Evolutionary conservation across 2,113 vertebrate genomes (phyloP), one percentile per base, ranked within the genome.

Genomic region (Calonectris borealis): DNA sequence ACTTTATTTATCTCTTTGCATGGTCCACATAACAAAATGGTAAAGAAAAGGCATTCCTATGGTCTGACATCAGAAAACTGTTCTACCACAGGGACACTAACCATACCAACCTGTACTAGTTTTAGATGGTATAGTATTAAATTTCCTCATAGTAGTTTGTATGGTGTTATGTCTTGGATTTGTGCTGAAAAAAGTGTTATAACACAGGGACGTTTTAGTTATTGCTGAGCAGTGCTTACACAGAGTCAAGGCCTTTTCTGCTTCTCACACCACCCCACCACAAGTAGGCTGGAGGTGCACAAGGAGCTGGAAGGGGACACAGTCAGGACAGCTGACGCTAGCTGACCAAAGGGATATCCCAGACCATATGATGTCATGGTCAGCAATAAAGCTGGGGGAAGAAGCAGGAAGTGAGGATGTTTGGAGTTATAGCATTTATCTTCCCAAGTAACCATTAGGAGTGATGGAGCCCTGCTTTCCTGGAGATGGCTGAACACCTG

Each of bases 371-470:
- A 29, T 5, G 3, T 34, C 11, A 60, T 7, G 22, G 4, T 83
- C 29, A 60, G n/a, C 51, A 40, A 34, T 29, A 55, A 73, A 55
- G 1, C 6, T 34, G 13, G 51, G 27, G 36, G n/a, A 52, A 52
- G 26, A 16, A 52, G n/a, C 14, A 29, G 34, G 25, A 62, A 79
- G 16, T 21, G 46, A 32, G 21, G 44, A 38, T 22, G 5, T 66
- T 66, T 22, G 78, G 15, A 72, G 46, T 31, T 29, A 44, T 0
- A 16, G 22, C 0, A 0, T 61, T 71, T 42, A 13, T 62, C 38
- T 62, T 31, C 68, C 38, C 32, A 54, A 62, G 38, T 44, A 12
- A 52, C 9, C 3, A 2, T 36, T 25, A 42, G 1, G 1, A 0
- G 0, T 60, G n/a, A 26, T 34, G 54, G 1, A 83, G 24, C 24